These are phyloP conservation scores for Cheiracanthium punctorium DNA, from an alignment of 2,888 invertebrate species.

Conservation along the genomic window DNA sequence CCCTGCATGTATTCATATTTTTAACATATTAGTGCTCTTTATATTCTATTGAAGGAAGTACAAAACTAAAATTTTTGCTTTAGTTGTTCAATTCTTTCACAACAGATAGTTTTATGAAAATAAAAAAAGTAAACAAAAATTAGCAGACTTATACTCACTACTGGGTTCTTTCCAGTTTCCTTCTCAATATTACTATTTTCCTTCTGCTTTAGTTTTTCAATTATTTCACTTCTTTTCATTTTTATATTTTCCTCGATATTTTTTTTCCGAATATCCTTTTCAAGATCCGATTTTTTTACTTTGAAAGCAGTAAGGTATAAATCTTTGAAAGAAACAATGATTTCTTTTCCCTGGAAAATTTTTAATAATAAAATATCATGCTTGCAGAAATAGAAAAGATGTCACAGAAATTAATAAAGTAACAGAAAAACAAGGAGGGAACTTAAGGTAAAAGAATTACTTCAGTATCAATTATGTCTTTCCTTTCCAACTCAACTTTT, in stretches of 20 bases:
- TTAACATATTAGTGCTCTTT: too few species aligned
- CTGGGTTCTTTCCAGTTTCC: too few species aligned
- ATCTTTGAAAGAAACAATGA: conserved; percentile 32
- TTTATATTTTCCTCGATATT: conserved; percentile 26
- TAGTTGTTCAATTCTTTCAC: too few species aligned
- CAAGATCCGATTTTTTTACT: conserved; percentile 37
- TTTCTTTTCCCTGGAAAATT: conserved; percentile 36
- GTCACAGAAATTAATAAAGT: background rate
- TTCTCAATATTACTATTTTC: background rate
- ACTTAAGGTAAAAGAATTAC: background rate
- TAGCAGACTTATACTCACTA: too few species aligned
- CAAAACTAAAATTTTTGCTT: too few species aligned
- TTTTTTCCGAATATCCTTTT: conserved; percentile 26
- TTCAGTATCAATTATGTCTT: conserved; percentile 5
- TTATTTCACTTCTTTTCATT: conserved; percentile 1
- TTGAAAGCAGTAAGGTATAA: conserved; percentile 34
- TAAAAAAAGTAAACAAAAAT: too few species aligned
- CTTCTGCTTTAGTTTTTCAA: background rate
- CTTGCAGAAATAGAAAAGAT: background rate
- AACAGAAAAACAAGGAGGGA: too few species aligned
- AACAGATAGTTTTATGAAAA: too few species aligned
- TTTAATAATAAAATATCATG: too few species aligned
- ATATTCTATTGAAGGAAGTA: too few species aligned
- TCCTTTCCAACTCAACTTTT: background rate
- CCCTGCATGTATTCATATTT: too few species aligned